Evolutionary conservation across 1,140 invertebrate species (phyloP).

Genomic region (Schmidtea mediterranea): DNA sequence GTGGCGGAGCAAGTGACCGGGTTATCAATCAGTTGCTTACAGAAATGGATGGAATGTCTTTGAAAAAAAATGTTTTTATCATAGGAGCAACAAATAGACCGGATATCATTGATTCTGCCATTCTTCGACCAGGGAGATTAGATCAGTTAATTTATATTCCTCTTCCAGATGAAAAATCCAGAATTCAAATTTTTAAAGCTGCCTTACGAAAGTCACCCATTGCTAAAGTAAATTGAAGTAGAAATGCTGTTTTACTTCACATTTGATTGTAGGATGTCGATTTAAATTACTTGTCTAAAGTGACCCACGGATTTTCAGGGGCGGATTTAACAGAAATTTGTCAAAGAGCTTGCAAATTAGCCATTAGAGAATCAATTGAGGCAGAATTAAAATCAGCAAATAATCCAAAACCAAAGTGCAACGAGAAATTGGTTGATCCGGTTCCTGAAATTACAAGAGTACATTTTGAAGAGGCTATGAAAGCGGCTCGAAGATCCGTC

Average conservation of each 20-base stretch:
- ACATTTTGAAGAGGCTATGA: conserved; percentile 99
- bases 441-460: conserved; percentile 84
- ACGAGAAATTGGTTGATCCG: conserved; percentile 47
- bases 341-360: conserved; percentile 90
- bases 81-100: conserved; percentile 74
- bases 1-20: conserved; percentile 76
- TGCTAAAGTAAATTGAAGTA: no score
- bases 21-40: conserved; percentile 98
- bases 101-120: conserved; percentile 96
- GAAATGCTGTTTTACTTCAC: no score
- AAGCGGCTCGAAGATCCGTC: conserved; percentile 88
- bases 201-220: conserved; percentile 88
- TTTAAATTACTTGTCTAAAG: conserved; percentile 69
- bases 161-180: conserved; percentile 84
- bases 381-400: conserved; percentile 57
- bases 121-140: conserved; percentile 78
- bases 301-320: conserved; percentile 83
- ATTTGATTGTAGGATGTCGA: no score
- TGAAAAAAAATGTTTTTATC: conserved; percentile 99
- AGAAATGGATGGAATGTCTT: conserved; percentile 99
- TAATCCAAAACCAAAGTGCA: conserved; percentile 46
- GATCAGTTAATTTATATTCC: conserved; percentile 99
- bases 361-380: conserved; percentile 90
- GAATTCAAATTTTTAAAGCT: conserved; percentile 71
- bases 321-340: conserved; percentile 98